These are phyloP conservation scores for Pogonocherus hispidulus DNA, from an alignment of 2,888 invertebrate species.

Conservation along the genomic window DNA sequence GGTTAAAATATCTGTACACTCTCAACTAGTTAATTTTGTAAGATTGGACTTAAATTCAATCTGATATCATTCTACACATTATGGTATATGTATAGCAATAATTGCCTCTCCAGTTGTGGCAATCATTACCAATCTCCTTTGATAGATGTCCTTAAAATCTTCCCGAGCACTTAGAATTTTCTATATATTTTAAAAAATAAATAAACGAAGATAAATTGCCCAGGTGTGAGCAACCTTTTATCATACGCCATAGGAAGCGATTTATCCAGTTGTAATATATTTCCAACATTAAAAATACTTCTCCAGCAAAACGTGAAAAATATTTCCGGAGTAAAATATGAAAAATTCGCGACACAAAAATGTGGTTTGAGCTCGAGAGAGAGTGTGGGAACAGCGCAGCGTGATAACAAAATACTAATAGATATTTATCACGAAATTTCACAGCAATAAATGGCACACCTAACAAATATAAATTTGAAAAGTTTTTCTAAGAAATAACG, in stretches of 20 bases:
- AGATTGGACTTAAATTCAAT: no score
- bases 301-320: conserved; percentile 43
- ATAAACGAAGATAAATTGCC: not conserved
- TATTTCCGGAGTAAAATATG: conserved; percentile 39
- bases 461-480: conserved; percentile 48
- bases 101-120: no score
- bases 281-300: conserved; percentile 12
- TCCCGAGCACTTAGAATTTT: not conserved
- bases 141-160: not conserved
- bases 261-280: conserved; percentile 16
- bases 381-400: conserved; percentile 46
- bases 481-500: conserved; percentile 22
- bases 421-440: conserved; percentile 51
- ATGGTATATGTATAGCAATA: no score
- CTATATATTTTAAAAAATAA: not conserved
- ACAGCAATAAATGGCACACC: conserved; percentile 44
- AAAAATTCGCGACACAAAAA: conserved; percentile 43
- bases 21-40: no score
- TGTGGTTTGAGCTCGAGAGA: conserved; percentile 33
- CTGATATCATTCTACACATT: no score
- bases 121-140: no score
- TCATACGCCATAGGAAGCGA: not conserved
- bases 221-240: not conserved
- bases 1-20: no score
- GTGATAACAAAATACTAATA: conserved; percentile 48